Evolutionary conservation across 2,888 invertebrate species (phyloP), one percentile per base, ranked within the genome.

Genomic region (Coleophora deauratella): DNA sequence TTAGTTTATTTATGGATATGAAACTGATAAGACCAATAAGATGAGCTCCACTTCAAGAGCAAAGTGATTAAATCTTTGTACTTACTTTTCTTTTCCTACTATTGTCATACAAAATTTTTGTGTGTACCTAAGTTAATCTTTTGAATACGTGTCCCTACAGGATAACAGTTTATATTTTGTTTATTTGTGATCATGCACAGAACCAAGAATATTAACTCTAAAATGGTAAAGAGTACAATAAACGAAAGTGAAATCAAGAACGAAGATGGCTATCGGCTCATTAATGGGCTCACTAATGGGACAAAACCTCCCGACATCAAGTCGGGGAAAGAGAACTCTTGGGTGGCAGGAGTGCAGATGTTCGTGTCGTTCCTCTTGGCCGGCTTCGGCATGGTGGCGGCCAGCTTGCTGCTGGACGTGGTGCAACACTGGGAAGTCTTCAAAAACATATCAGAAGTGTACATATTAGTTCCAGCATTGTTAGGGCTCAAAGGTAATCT

Each of bases 391-490:
- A 96, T 95, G 93, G 96, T 96, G 2, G 93, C 92, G 10, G 96
- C 96, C 41, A 96, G 96, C 56, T 85, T 96, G 44, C 87, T 96
- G 10, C 86, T 97, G 13, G 95, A 96, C 69, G 76, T 90, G 50
- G 95, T 96, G 37, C 95, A 95, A 87, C 95, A 95, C 72, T 97
- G 96, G 96, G 87, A 89, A 40, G 95, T 96, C 28, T 97, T 93
- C 74, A 85, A 84, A 57, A 81, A 91, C 57, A 91, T 96, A 13
- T 91, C 94, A 8, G 96, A 96, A 86, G 92, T 96, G 21, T 95
- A 96, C 66, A 96, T 97, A 53, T 80, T 97, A 61, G 95, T 97
- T 35, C 96, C 96, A 42, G 95, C 97, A 9, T 85, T 97, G 35
- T 79, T 97, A 43, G 97, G 97, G 9, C 87, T 97, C 12, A 97